Base-by-base conservation (phyloP, 2,888 invertebrate genomes). In the Latrodectus hesperus region DNA sequence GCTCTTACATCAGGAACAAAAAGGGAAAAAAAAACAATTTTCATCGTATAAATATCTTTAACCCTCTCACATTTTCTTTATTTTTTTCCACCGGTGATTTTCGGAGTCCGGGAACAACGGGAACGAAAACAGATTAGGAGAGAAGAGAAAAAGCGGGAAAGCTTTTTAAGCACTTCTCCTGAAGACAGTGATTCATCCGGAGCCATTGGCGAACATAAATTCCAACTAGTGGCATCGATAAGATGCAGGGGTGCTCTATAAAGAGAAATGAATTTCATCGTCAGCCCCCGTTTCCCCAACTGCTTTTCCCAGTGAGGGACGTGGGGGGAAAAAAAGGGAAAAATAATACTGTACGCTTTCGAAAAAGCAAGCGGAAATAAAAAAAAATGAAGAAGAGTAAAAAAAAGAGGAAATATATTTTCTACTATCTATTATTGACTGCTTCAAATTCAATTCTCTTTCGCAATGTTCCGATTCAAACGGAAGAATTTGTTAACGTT, bases 201-300 rank as follows among this genome's bases (percentile, higher is more conserved):
- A 53, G 77, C 84, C 84, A 78, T 84, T 84, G 77, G 53, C 38
- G 84, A 84, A 84, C 84, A 84, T 84, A 84, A 84, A 84, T 84
- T 84, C 77, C 78, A 84, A 84, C 84, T 84, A 84, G 77, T 84
- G 78, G 84, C 78, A 84, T 72, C 72, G 72, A 65, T 67, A n/a
- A 17, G 22, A 11, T 26, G 16, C 67, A 22, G 75, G 75, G 65
- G 65, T 52, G 73, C 73, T 68, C 26, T 68, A 68, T 73, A 12
- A 51, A 17, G 72, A 84, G 73, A 84, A 84, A 77, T 83, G 84
- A 77, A 84, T 84, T 84, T 84, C 84, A 84, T 72, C 72, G 76
- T 52, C 26, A 70, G 26, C 22, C 26, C 16, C 12, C n/a, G 16
- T 60, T 60, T 60, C 60, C 60, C 14, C 12, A 60, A 12, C 60